phyloP scores from a whole-genome alignment of 2,888 invertebrate genomes.

The Xestia c-nigrum region DNA sequence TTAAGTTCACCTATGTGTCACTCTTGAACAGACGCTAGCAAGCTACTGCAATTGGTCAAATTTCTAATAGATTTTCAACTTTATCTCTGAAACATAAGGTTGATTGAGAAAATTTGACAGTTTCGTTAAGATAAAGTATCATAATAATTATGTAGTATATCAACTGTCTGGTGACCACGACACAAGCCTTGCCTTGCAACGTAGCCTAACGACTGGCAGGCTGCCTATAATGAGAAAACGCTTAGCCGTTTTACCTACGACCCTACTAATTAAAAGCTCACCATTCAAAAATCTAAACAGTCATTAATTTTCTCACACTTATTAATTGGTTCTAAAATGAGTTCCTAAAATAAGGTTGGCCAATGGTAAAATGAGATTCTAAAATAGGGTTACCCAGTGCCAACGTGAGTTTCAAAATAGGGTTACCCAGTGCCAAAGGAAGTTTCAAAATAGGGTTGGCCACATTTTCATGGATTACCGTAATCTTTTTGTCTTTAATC shows the following conservation, averaged over 20 bases:
- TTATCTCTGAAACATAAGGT: no score
- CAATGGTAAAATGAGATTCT: background rate
- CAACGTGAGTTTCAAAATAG: background rate
- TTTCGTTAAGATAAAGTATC: no score
- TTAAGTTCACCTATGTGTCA: background rate
- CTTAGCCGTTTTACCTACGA: background rate
- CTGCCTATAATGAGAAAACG: background rate
- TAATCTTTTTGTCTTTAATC: conserved; percentile 30
- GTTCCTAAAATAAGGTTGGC: conserved; percentile 17
- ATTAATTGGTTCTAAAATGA: conserved; percentile 32
- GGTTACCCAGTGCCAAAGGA: background rate
- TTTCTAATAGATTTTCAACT: no score
- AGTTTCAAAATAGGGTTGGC: conserved; percentile 3
- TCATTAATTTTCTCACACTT: conserved; percentile 15
- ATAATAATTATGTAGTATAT: no score
- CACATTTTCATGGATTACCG: conserved; percentile 5
- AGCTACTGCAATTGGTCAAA: no score
- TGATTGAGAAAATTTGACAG: no score
- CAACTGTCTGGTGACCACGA: no score
- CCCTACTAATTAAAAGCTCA: conserved; percentile 20
- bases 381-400: background rate
- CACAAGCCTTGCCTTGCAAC: no score
- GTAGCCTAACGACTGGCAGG: no score
- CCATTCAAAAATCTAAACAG: conserved; percentile 35
- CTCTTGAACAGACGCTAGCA: no score